Conservation (phyloP, 1,140 invertebrate species). For the Probaryconus sp. region DNA sequence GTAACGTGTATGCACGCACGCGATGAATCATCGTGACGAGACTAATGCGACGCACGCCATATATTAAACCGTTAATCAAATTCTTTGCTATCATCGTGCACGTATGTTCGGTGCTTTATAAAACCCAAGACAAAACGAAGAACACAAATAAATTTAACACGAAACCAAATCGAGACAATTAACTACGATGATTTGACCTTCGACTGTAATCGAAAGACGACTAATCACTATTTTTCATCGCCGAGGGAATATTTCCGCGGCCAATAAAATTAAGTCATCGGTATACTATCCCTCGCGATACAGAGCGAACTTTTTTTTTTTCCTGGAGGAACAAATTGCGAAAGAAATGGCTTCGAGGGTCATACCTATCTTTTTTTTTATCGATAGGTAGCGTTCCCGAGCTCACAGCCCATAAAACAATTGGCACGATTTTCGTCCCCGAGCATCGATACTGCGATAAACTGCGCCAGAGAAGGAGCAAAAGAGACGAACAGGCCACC, state of each 20-base stretch:
- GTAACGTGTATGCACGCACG: conserved; percentile 45
- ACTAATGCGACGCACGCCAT: not conserved
- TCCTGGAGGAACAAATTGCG: conserved; percentile 51
- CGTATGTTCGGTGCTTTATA: too few relatives aligned
- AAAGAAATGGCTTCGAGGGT: conserved; percentile 55
- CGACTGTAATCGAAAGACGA: too few relatives aligned
- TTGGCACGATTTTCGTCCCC: conserved; percentile 59
- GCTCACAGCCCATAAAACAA: conserved; percentile 65
- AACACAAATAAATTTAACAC: not conserved
- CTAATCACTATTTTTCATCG: conserved; percentile 12
- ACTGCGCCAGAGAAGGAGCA: conserved; percentile 20
- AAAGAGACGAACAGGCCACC: conserved; percentile 7
- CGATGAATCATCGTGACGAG: conserved; percentile 42
- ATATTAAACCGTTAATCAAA: conserved; percentile 12
- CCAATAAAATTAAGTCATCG: conserved; percentile 55
- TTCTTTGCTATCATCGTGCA: too few relatives aligned
- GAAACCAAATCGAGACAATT: conserved; percentile 7
- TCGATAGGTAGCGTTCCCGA: conserved; percentile 54
- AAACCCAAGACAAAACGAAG: too few relatives aligned
- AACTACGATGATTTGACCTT: too few relatives aligned
- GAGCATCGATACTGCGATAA: conserved; percentile 63
- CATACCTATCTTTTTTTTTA: conserved; percentile 50
- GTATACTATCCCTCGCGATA: conserved; percentile 6
- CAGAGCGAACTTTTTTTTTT: conserved; percentile 11
- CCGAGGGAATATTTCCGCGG: not conserved